A percentile compares a stretch with the other conserved stretches of the same genome.
These are phyloP conservation scores for Clarias pachynema DNA, from an alignment of 2,797 vertebrate genomes.

Conservation along the genomic window DNA sequence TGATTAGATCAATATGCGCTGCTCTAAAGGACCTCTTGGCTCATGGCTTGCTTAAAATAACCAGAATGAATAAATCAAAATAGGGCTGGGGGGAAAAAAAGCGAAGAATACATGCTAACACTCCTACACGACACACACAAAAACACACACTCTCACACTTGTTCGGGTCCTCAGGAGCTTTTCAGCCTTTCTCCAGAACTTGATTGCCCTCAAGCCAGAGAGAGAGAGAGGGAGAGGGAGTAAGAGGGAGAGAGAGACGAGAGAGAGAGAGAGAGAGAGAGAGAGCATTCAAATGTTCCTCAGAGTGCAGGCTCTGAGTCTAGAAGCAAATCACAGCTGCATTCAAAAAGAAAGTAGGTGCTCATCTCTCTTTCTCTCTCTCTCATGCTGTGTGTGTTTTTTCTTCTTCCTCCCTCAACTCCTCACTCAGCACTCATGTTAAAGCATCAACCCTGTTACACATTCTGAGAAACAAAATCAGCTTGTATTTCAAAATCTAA, in stretches of 20 bases:
- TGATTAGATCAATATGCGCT: conserved; percentile 48
- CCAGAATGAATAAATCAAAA: conserved; percentile 44
- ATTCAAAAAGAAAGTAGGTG: conserved; percentile 13
- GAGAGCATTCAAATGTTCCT: not conserved
- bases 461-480: not conserved
- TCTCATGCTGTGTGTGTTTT: not conserved
- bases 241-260: not conserved
- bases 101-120: conserved; percentile 26
- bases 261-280: not conserved
- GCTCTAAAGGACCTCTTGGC: conserved; percentile 45
- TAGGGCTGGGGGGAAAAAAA: not conserved
- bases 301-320: not conserved
- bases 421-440: conserved; percentile 20
- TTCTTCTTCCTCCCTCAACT: not conserved
- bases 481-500: not conserved
- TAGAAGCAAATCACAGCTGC: conserved; percentile 10
- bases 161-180: conserved; percentile 1
- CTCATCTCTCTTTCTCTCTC: not conserved
- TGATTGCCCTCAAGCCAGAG: conserved; percentile 27
- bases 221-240: not conserved
- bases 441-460: conserved; percentile 23
- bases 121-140: conserved; percentile 28
- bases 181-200: conserved; percentile 26
- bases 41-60: conserved; percentile 46
- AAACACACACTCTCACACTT: conserved; percentile 8